phyloP scores from a whole-genome alignment of 2,113 vertebrate genomes.

The Tragulus kanchil region DNA sequence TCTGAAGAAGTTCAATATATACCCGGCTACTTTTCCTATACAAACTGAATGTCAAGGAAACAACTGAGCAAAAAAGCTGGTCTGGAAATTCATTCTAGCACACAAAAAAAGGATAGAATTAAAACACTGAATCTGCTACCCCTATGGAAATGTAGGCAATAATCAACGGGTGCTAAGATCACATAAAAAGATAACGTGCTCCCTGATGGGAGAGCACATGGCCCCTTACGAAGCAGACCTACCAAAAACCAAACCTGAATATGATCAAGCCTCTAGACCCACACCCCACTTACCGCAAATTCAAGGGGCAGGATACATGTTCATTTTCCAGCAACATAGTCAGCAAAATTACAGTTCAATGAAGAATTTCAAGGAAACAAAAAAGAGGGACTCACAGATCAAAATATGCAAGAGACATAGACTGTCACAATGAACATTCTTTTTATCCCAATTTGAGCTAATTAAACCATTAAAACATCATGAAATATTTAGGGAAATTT shows the following conservation, averaged over 20 bases:
- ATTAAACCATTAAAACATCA: neutral
- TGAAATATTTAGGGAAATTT: neutral
- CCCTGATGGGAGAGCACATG: neutral
- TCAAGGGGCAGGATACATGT: neutral
- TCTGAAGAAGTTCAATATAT: neutral
- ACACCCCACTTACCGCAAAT: neutral
- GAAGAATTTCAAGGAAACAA: neutral
- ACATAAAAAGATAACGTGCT: neutral
- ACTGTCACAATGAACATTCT: neutral
- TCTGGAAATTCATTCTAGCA: neutral
- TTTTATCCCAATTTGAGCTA: neutral
- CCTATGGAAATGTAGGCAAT: neutral
- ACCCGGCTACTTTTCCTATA: neutral
- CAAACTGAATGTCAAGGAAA: neutral
- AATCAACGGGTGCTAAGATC: neutral
- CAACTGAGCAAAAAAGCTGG: neutral
- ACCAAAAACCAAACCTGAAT: neutral
- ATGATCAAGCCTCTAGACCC: neutral
- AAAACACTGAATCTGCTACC: neutral
- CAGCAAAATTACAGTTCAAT: neutral
- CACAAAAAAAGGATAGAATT: neutral
- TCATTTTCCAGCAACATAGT: neutral
- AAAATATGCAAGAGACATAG: neutral
- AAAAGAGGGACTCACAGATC: neutral
- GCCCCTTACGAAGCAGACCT: neutral